Evolutionary conservation across 1,140 invertebrate species (phyloP), one percentile per base, ranked within the genome.

Genomic region (Propsilocerus akamusi): DNA sequence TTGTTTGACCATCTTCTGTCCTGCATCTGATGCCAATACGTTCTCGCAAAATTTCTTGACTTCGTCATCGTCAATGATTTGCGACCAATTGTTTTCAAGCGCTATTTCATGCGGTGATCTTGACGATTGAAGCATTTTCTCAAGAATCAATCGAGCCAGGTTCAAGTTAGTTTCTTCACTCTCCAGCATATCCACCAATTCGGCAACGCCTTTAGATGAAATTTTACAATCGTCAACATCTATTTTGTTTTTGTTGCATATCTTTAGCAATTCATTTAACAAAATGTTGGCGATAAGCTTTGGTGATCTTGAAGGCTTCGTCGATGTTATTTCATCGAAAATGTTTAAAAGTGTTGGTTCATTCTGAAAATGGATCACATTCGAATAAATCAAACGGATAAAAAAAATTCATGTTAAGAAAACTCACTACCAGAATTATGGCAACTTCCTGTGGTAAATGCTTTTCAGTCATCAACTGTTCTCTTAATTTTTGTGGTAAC

Each of bases 261-360:
- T 66, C 26, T 69, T 69, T 10, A 82, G 51, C 14, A 86, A 57
- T 47, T 83, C 75, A 53, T 76, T 80, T 3, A 80, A 66, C 37
- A 87, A 58, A 52, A 86, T 65, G 62, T 83, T 81, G 2, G 75
- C 73, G 3, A 80, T 61, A 52, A 74, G 62, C 56, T 72, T 73
- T 12, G 74, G 67, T 49, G 73, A 67, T 53, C 76, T 65, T 25
- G 64, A 61, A 14, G 58, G 56, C 34, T 73, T 55, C 32, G 58
- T 58, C 26, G 65, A 56, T n/a, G 74, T 67, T 4, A 81, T 69
- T 25, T 70, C 59, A 37, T 69, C 51, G 62, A 86, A 88, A 54
- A 79, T 69, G 47, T 75, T 49, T 28, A 80, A 61, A 23, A 86
- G 59, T 37, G 64, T 57, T 5, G 72, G 64, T 52, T 83, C 74